A percentile compares a stretch with the other conserved stretches of the same genome.
Evolutionary conservation across 2,113 vertebrate genomes (phyloP).

Genomic region (Laticauda laticaudata): DNA sequence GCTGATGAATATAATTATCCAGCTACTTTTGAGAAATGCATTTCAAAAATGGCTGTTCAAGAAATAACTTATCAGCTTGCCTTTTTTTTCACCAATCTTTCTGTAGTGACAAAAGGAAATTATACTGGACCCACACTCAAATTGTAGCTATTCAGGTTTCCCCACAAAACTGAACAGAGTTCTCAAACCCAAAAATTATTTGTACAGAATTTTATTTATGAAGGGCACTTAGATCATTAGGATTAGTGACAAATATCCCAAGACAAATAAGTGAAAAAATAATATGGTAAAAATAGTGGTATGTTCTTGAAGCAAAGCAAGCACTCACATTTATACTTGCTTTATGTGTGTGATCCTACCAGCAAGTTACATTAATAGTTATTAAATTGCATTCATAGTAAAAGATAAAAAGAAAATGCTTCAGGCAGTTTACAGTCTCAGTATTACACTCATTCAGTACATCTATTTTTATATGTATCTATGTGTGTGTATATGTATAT

Average conservation of each 20-base stretch:
- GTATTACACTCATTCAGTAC: background rate
- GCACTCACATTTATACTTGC: background rate
- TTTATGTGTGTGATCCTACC: background rate
- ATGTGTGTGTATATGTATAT: background rate
- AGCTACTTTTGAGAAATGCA: background rate
- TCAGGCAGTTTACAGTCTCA: background rate
- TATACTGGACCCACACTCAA: background rate
- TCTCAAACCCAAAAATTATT: too few species aligned
- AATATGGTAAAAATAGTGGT: background rate
- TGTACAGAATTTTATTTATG: background rate
- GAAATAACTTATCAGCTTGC: fast-evolving
- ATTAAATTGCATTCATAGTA: background rate
- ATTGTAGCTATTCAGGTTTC: background rate
- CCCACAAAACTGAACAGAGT: background rate
- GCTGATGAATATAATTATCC: background rate
- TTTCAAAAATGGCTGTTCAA: background rate
- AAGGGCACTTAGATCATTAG: background rate
- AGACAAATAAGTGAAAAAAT: background rate
- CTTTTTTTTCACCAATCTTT: background rate
- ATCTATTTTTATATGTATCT: background rate
- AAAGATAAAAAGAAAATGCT: background rate
- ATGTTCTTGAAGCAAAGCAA: background rate
- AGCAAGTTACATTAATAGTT: background rate
- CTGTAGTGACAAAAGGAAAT: background rate
- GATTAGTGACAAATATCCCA: background rate